Percentiles rank a stretch among this genome's conserved stretches.
Evolutionary conservation across 64 coral and sea anemone species (phyloP).

Genomic region (Stichodactyla helianthus): DNA sequence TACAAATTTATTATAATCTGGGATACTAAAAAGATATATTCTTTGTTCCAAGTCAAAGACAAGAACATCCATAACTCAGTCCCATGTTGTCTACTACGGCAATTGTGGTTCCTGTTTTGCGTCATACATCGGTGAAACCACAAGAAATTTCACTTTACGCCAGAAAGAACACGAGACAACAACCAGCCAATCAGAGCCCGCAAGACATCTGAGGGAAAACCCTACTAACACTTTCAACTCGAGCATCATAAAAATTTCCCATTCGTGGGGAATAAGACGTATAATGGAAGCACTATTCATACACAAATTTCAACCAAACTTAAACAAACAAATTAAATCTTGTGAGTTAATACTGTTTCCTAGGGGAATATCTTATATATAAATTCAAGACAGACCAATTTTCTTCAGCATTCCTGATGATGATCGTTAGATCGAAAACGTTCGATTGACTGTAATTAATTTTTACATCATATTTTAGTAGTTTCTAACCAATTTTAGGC

Average conservation of each 20-base stretch:
- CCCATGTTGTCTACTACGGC: conserved; percentile 18
- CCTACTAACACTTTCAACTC: conserved; percentile 18
- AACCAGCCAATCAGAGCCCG: conserved; percentile 31
- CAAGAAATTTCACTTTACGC: conserved; percentile 5
- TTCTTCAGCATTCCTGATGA: too few species aligned
- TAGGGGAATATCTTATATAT: too few species aligned
- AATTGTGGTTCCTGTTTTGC: conserved; percentile 26
- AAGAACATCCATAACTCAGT: conserved; percentile 27
- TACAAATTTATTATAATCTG: too few species aligned
- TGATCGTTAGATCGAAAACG: too few species aligned
- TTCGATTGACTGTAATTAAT: too few species aligned
- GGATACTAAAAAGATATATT: background rate
- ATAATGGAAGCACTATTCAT: too few species aligned
- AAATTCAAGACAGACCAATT: too few species aligned
- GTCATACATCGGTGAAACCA: conserved; percentile 33
- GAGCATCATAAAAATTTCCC: background rate
- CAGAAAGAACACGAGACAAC: conserved; percentile 31
- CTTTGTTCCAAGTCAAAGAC: background rate
- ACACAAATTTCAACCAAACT: too few species aligned
- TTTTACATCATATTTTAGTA: too few species aligned
- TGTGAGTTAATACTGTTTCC: too few species aligned
- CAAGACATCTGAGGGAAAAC: conserved; percentile 28
- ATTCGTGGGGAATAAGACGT: conserved; percentile 13
- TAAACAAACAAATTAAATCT: too few species aligned
- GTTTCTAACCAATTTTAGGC: too few species aligned